These are phyloP conservation scores for Dione juno DNA, from an alignment of 2,888 invertebrate species.

Conservation along the genomic window DNA sequence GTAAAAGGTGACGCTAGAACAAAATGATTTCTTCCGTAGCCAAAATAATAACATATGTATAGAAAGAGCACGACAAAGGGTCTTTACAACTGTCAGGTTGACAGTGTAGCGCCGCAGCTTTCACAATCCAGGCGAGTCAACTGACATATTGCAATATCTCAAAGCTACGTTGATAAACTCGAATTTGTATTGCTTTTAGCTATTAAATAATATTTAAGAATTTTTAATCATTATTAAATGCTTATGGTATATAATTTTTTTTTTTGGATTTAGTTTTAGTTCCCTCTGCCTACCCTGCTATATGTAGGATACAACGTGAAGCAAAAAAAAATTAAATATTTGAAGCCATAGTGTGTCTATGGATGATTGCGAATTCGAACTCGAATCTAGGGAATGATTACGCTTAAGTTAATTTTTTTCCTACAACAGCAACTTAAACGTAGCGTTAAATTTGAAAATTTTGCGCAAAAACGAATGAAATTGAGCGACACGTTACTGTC, in stretches of 20 bases:
- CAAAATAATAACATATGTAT: constrained; percentile 3
- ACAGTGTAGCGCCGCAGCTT: constrained; percentile 7
- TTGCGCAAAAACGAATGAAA: too few species aligned
- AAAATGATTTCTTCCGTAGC: background rate
- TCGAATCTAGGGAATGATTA: too few species aligned
- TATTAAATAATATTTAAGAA: background rate
- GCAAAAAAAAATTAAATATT: too few species aligned
- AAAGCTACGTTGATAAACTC: background rate
- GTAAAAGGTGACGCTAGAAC: background rate
- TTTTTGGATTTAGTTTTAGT: too few species aligned
- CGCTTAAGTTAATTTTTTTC: too few species aligned
- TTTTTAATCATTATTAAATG: background rate
- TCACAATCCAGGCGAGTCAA: background rate
- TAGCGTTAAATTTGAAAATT: too few species aligned
- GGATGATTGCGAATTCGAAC: too few species aligned
- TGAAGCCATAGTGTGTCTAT: too few species aligned
- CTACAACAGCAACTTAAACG: too few species aligned
- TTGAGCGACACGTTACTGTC: too few species aligned
- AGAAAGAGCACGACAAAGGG: constrained; percentile 10
- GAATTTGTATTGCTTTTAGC: background rate
- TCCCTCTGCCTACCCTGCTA: too few species aligned
- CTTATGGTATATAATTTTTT: background rate
- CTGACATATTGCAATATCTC: constrained; percentile 16
- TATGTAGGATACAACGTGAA: too few species aligned
- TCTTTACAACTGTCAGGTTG: constrained; percentile 13